Percentiles rank a stretch among this genome's conserved stretches.
phyloP scores from a whole-genome alignment of 1,140 invertebrate species.

The Drosophila cardini region DNA sequence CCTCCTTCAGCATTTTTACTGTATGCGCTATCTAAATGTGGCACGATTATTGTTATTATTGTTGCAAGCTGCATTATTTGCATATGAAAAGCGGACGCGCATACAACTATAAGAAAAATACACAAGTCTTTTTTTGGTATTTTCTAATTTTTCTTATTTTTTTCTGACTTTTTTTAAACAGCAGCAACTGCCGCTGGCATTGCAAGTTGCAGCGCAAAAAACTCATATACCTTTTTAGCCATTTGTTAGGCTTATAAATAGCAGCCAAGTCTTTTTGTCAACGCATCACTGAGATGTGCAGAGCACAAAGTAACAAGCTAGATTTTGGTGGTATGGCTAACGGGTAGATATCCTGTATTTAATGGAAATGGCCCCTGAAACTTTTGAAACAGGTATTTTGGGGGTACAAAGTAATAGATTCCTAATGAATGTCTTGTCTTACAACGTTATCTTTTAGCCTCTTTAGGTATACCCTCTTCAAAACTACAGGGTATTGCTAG shows the following conservation, averaged over 20 bases:
- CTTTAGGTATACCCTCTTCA: too few species aligned
- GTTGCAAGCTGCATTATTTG: slow-evolving; percentile 67
- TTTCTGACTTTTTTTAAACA: neutral
- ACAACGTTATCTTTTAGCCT: too few species aligned
- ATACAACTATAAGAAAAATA: slow-evolving; percentile 15
- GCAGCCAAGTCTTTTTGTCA: slow-evolving; percentile 68
- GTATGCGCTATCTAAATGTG: slow-evolving; percentile 74
- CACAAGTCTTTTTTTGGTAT: slow-evolving; percentile 10
- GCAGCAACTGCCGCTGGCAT: slow-evolving; percentile 39
- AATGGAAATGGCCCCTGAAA: neutral
- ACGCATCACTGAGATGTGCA: slow-evolving; percentile 52
- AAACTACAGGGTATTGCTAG: slow-evolving; percentile 33
- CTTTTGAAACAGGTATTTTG: too few species aligned
- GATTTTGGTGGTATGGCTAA: neutral
- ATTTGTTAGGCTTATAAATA: slow-evolving; percentile 64
- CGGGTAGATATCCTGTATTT: neutral
- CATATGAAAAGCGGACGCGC: slow-evolving; percentile 46
- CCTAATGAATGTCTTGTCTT: too few species aligned
- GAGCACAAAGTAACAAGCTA: slow-evolving; percentile 48
- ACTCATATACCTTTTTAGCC: slow-evolving; percentile 37
- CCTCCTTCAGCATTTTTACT: slow-evolving; percentile 27
- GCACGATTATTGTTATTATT: slow-evolving; percentile 83
- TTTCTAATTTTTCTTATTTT: neutral
- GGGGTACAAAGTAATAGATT: too few species aligned
- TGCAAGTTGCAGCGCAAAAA: slow-evolving; percentile 43